Evolutionary conservation across 2,888 invertebrate species (phyloP).

Genomic region (Thysanoteuthis rhombus): DNA sequence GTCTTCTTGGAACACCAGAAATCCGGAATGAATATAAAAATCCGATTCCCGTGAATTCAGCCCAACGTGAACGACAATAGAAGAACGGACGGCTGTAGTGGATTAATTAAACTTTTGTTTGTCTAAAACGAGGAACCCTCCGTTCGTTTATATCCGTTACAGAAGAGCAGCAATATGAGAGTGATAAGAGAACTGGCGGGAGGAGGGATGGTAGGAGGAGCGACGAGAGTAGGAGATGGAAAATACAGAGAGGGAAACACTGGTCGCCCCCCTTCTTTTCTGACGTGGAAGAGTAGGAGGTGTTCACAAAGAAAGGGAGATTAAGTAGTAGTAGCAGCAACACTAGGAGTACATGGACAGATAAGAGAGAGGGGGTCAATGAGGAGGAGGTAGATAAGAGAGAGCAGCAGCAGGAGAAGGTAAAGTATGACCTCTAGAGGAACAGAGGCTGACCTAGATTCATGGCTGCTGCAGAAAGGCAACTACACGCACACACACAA

Average conservation of each 20-base stretch:
- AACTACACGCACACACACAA: neutral
- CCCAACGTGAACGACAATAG: neutral
- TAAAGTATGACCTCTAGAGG: neutral
- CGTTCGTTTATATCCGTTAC: neutral
- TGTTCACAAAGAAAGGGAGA: neutral
- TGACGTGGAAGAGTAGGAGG: neutral
- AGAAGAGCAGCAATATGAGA: neutral
- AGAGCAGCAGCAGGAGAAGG: neutral
- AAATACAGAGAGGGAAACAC: neutral
- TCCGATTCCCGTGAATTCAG: neutral
- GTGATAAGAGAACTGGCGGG: slow-evolving; percentile 16
- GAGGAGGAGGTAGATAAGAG: too few species aligned
- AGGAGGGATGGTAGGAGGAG: neutral
- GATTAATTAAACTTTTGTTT: neutral
- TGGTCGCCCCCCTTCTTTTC: neutral
- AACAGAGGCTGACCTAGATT: slow-evolving; percentile 15
- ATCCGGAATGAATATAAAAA: too few species aligned
- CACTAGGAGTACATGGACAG: neutral
- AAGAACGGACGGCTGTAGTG: neutral
- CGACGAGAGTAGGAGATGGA: neutral
- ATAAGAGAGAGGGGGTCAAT: too few species aligned
- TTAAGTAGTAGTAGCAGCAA: neutral
- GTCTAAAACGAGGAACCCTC: neutral
- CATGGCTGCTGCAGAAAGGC: slow-evolving; percentile 22
- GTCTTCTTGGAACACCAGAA: too few species aligned